phyloP scores from a whole-genome alignment of 1,140 invertebrate genomes.

The Ceratina australensis region DNA sequence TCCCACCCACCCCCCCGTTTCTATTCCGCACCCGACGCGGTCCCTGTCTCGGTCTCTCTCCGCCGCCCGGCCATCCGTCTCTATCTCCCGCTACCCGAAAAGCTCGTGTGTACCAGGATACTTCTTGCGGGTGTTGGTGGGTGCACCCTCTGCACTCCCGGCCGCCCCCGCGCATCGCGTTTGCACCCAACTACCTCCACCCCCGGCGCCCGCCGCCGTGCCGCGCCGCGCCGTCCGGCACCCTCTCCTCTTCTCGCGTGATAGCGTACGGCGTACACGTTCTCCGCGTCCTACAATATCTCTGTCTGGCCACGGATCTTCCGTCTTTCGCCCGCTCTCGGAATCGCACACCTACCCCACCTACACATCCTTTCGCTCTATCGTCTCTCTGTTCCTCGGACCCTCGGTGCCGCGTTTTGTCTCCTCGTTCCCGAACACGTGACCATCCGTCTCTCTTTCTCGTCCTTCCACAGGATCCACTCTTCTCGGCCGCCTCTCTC shows the following conservation, averaged over 20 bases:
- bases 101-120: constrained; percentile 54
- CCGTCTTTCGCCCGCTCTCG: constrained; percentile 45
- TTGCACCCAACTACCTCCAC: background rate
- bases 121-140: constrained; percentile 52
- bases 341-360: constrained; percentile 16
- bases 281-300: constrained; percentile 44
- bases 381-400: constrained; percentile 32
- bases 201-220: background rate
- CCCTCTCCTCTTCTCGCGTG: constrained; percentile 43
- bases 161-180: constrained; percentile 15
- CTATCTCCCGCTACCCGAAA: constrained; percentile 44
- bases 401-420: constrained; percentile 30
- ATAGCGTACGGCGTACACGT: constrained; percentile 33
- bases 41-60: constrained; percentile 8
- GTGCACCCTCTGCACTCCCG: constrained; percentile 9
- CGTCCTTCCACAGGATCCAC: constrained; percentile 21
- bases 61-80: background rate
- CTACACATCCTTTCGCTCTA: background rate
- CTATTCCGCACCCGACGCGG: background rate
- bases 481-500: constrained; percentile 22
- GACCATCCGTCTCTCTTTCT: constrained; percentile 29
- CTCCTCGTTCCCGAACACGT: constrained; percentile 6
- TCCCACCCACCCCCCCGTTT: constrained; percentile 6
- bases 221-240: constrained; percentile 3
- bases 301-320: constrained; percentile 42